These are phyloP conservation scores for Campylomormyrus tamandua DNA, from an alignment of 2,113 vertebrate species.

Conservation along the genomic window DNA sequence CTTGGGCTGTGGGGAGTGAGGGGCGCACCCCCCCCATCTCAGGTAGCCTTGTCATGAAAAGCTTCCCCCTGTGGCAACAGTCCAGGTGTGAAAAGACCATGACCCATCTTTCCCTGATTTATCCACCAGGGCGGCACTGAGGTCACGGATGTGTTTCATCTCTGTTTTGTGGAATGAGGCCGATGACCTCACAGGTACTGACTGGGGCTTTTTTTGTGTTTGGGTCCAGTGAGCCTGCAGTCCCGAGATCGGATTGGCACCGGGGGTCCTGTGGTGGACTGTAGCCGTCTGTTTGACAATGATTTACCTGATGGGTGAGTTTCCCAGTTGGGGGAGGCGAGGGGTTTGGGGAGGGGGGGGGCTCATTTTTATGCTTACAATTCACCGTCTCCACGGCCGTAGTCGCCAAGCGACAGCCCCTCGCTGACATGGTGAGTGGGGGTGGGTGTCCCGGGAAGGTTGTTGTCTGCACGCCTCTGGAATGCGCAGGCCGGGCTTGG, in stretches of 20 bases:
- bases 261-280: constrained; percentile 89
- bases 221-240: constrained; percentile 79
- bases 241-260: constrained; percentile 89
- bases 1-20: background rate
- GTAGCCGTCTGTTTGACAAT: constrained; percentile 90
- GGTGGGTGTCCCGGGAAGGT: background rate
- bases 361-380: background rate
- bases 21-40: background rate
- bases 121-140: background rate
- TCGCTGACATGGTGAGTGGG: background rate
- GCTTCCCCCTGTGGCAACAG: background rate
- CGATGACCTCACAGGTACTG: background rate
- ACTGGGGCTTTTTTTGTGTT: constrained; percentile 29
- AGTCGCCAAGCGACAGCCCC: background rate
- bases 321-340: background rate
- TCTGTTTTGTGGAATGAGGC: background rate
- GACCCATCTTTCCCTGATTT: background rate
- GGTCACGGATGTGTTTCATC: background rate
- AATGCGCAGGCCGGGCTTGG: background rate
- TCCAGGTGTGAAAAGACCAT: background rate
- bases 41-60: background rate
- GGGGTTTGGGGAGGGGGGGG: background rate
- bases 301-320: constrained; percentile 92
- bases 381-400: background rate
- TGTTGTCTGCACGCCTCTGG: background rate